These are phyloP conservation scores for Perodicticus potto DNA, from an alignment of 2,797 vertebrate genomes.

Conservation along the genomic window DNA sequence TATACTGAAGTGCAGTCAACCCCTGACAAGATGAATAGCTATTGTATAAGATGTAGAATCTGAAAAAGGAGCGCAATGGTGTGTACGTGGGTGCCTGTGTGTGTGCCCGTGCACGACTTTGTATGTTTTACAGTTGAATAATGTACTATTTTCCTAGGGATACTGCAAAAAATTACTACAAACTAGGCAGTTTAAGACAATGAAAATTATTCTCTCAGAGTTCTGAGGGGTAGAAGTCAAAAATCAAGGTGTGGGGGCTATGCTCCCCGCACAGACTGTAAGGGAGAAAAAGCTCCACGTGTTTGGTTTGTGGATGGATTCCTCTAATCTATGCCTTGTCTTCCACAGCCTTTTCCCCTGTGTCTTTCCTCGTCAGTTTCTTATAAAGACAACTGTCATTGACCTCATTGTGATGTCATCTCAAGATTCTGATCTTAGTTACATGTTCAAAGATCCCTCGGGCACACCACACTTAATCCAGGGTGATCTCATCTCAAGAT, in stretches of 20 bases:
- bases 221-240: not conserved
- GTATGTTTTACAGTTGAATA: not conserved
- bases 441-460: not conserved
- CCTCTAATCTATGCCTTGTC: not conserved
- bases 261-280: accelerated
- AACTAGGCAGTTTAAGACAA: not conserved
- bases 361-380: not conserved
- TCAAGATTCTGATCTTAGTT: not conserved
- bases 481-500: not conserved
- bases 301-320: not conserved
- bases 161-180: not conserved
- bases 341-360: not conserved
- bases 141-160: not conserved
- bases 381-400: not conserved
- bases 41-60: not conserved
- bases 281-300: accelerated
- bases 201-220: not conserved
- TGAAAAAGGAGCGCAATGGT: not conserved
- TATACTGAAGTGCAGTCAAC: not conserved
- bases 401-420: not conserved
- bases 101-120: too few relatives aligned
- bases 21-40: too few relatives aligned
- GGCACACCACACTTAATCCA: not conserved
- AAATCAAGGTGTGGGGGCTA: not conserved
- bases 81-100: not conserved